Evolutionary conservation across 2,888 invertebrate genomes (phyloP).

Genomic region (Epistrophella euchroma): DNA sequence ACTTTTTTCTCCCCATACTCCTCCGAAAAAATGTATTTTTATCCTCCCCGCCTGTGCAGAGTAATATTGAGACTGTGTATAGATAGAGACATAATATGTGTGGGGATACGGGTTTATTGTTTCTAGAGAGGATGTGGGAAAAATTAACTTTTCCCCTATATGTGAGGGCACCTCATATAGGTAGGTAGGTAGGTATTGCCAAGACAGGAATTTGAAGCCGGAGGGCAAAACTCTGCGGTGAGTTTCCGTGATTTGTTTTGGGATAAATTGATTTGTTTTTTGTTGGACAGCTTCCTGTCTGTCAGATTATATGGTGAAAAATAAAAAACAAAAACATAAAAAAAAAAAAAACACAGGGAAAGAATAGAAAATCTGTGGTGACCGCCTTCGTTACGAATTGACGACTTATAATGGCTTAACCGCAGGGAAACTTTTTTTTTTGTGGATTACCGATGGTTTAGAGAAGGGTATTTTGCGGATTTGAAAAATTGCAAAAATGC

Average conservation of each 20-base stretch:
- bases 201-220: background rate
- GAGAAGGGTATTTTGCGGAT: background rate
- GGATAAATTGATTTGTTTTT: conserved; percentile 72
- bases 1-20: conserved; percentile 24
- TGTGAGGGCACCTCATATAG: conserved; percentile 1
- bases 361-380: conserved; percentile 51
- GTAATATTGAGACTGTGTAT: background rate
- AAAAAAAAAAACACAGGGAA: conserved; percentile 1
- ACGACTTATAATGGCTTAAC: conserved; percentile 56
- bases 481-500: conserved; percentile 46
- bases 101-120: conserved; percentile 28
- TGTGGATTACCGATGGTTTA: conserved; percentile 26
- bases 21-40: background rate
- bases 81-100: background rate
- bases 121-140: conserved; percentile 48
- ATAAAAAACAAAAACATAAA: background rate
- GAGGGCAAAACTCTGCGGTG: conserved; percentile 56
- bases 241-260: conserved; percentile 72
- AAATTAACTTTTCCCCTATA: conserved; percentile 56
- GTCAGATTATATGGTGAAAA: conserved; percentile 47
- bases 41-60: conserved; percentile 15
- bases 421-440: conserved; percentile 44
- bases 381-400: conserved; percentile 52
- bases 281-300: conserved; percentile 66
- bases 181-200: background rate